Conservation (phyloP, 2,113 vertebrate species). For the Acinonyx jubatus region DNA sequence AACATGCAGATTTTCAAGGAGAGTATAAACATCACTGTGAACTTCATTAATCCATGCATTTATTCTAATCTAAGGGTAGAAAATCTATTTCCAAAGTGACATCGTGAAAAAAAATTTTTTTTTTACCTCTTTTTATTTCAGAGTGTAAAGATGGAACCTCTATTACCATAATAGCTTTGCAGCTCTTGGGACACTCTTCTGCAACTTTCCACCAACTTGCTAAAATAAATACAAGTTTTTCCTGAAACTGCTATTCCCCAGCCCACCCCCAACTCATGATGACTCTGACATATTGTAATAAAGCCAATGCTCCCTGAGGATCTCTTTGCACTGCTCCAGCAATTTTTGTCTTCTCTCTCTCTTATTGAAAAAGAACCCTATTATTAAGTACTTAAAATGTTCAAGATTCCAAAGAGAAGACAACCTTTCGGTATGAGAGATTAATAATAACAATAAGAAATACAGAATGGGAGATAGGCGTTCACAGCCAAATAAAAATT, state of each 20-base stretch:
- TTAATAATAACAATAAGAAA: conserved; percentile 79
- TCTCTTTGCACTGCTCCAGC: conserved; percentile 51
- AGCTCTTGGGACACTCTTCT: conserved; percentile 58
- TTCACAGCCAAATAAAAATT: conserved; percentile 71
- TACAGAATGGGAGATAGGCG: conserved; percentile 15
- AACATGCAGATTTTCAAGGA: background rate
- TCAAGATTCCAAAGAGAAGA: conserved; percentile 71
- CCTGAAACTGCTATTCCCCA: conserved; percentile 58
- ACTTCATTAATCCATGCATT: conserved; percentile 58
- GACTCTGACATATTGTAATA: conserved; percentile 74
- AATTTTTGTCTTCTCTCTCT: conserved; percentile 68
- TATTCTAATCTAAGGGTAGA: conserved; percentile 51
- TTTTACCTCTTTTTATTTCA: conserved; percentile 63
- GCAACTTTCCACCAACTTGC: conserved; percentile 57
- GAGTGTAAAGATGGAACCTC: background rate
- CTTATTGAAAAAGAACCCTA: conserved; percentile 67
- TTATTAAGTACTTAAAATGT: conserved; percentile 78
- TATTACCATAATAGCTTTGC: conserved; percentile 51
- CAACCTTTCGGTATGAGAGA: conserved; percentile 61
- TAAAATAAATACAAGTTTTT: conserved; percentile 70
- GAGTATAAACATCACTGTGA: conserved; percentile 10
- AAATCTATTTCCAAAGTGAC: conserved; percentile 56
- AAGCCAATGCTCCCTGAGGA: conserved; percentile 66
- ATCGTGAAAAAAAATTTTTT: background rate
- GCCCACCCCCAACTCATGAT: conserved; percentile 43